These are phyloP conservation scores for Sebastolobus alascanus DNA, from an alignment of 2,797 vertebrate species.

Conservation along the genomic window DNA sequence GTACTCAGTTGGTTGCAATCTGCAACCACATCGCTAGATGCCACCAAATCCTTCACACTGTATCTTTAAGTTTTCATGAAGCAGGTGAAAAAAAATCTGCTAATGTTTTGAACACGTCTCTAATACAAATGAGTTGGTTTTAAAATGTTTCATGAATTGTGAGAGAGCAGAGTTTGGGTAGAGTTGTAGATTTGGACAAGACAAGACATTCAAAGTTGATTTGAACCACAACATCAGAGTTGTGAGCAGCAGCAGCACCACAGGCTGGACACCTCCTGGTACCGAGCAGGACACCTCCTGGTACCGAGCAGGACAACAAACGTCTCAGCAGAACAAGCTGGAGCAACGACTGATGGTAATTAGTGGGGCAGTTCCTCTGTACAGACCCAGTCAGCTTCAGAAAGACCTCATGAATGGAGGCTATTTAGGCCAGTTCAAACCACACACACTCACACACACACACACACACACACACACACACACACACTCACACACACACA, in stretches of 20 bases:
- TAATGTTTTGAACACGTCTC: no score
- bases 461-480: slow-evolving; percentile 11
- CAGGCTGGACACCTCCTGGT: slow-evolving; percentile 2
- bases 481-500: slow-evolving; percentile 25
- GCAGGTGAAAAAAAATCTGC: no score
- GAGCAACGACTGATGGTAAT: slow-evolving; percentile 61
- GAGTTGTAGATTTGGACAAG: no score
- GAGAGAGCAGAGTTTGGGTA: no score
- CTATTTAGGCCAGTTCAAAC: slow-evolving; percentile 42
- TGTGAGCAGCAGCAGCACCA: neutral
- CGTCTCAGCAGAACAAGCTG: slow-evolving; percentile 9
- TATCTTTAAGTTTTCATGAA: no score
- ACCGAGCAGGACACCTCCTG: slow-evolving; percentile 31
- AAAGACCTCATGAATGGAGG: slow-evolving; percentile 50
- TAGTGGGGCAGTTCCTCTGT: slow-evolving; percentile 58
- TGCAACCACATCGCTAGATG: no score
- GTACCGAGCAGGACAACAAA: slow-evolving; percentile 42
- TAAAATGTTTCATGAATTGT: no score
- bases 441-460: slow-evolving; percentile 22
- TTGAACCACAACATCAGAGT: no score
- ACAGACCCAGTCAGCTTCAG: slow-evolving; percentile 44
- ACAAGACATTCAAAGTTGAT: no score
- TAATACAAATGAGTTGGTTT: no score
- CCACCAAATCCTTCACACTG: no score
- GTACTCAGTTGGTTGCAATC: no score